Conservation (phyloP, 2,113 vertebrate species). For the Cheilinus undulatus region DNA sequence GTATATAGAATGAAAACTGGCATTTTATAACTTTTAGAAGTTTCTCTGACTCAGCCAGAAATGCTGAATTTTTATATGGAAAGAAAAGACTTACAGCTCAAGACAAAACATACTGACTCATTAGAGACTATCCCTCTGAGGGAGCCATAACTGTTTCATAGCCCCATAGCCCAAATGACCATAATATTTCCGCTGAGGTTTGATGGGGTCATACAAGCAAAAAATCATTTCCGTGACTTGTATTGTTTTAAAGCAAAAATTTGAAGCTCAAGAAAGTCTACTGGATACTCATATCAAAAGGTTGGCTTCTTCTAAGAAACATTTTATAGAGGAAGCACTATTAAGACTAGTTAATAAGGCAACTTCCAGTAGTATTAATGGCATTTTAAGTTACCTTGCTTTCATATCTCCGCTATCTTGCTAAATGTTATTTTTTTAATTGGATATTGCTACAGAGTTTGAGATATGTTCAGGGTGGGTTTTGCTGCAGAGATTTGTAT, state of each 20-base stretch:
- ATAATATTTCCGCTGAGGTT: conserved; percentile 41
- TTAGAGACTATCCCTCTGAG: conserved; percentile 47
- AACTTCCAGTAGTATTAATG: neutral
- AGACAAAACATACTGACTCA: conserved; percentile 16
- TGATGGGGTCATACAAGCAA: conserved; percentile 37
- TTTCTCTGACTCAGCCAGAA: neutral
- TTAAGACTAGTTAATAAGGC: neutral
- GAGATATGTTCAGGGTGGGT: neutral
- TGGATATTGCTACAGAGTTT: neutral
- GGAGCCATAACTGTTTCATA: conserved; percentile 56
- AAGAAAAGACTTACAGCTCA: conserved; percentile 23
- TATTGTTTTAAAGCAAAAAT: conserved; percentile 36
- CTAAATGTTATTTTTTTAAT: too few species aligned
- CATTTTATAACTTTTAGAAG: neutral
- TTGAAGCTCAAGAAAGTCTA: conserved; percentile 15
- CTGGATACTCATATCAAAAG: neutral
- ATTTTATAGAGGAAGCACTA: neutral
- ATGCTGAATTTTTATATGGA: neutral
- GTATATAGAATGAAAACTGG: too few species aligned
- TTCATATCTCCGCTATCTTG: neutral
- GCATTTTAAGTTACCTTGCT: neutral
- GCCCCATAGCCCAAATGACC: conserved; percentile 49
- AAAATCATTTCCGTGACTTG: conserved; percentile 33
- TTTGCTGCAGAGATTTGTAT: conserved; percentile 14
- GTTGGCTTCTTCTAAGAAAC: conserved; percentile 7